These are phyloP conservation scores for Adela reaumurella DNA, from an alignment of 2,888 invertebrate species.

Conservation along the genomic window DNA sequence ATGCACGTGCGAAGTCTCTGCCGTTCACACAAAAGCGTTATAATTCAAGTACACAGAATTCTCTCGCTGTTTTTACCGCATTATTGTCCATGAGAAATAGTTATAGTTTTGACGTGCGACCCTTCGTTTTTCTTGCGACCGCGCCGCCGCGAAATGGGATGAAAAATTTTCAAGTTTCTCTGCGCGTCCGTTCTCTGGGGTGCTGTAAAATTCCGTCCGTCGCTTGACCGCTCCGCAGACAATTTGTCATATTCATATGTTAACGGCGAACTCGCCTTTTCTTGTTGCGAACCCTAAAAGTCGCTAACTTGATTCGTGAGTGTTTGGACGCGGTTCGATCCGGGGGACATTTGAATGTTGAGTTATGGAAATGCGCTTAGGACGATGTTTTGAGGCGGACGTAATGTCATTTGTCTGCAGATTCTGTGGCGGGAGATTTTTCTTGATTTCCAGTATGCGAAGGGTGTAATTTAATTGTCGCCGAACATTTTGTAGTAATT, in stretches of 20 bases:
- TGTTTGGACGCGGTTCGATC: slow-evolving; percentile 31
- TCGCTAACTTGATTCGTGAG: slow-evolving; percentile 49
- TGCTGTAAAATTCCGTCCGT: slow-evolving; percentile 50
- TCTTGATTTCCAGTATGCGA: too few relatives aligned
- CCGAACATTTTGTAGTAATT: too few relatives aligned
- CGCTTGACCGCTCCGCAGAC: slow-evolving; percentile 40
- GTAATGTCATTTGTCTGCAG: too few relatives aligned
- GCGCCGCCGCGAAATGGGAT: slow-evolving; percentile 35
- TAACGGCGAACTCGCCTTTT: slow-evolving; percentile 48
- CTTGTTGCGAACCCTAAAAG: slow-evolving; percentile 38
- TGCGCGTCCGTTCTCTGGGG: slow-evolving; percentile 49
- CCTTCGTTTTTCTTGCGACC: slow-evolving; percentile 47
- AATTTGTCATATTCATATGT: slow-evolving; percentile 60
- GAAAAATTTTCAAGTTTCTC: slow-evolving; percentile 53
- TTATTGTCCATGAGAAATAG: slow-evolving; percentile 57
- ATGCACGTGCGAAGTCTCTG: too few relatives aligned
- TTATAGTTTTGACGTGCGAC: slow-evolving; percentile 56
- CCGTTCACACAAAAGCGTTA: too few relatives aligned
- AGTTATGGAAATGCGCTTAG: slow-evolving; percentile 45
- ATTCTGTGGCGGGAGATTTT: too few relatives aligned
- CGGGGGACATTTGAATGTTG: slow-evolving; percentile 52
- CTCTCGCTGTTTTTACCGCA: slow-evolving; percentile 41
- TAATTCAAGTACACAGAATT: too few relatives aligned
- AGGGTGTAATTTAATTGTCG: too few relatives aligned
- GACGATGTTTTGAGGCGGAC: too few relatives aligned